A percentile compares a stretch with the other conserved stretches of the same genome.
Evolutionary conservation across 1,140 invertebrate species (phyloP).

Genomic region (Tetraneura akinire): DNA sequence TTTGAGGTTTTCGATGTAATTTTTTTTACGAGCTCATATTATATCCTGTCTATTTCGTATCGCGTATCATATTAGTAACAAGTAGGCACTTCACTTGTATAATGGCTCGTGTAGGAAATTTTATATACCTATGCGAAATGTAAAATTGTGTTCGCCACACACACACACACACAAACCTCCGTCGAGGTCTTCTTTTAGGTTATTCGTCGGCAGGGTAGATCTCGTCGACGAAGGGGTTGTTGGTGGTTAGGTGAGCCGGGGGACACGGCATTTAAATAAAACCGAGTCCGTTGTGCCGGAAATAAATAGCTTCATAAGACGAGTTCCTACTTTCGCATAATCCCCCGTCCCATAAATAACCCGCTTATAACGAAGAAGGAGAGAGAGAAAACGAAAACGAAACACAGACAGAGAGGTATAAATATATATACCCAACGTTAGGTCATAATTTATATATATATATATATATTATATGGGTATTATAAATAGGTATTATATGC

Average conservation of each 20-base stretch:
- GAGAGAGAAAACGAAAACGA: too few relatives aligned
- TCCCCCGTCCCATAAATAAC: conserved; percentile 49
- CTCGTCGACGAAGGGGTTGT: too few relatives aligned
- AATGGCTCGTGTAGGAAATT: background rate
- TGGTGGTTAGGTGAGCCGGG: too few relatives aligned
- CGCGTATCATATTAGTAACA: too few relatives aligned
- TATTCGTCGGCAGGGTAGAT: background rate
- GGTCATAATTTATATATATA: conserved; percentile 16
- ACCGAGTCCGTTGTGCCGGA: conserved; percentile 45
- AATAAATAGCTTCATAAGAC: conserved; percentile 51
- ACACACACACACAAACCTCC: background rate
- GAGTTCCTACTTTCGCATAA: conserved; percentile 44
- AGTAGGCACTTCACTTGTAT: background rate
- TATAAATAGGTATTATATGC: background rate
- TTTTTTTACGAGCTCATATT: too few relatives aligned
- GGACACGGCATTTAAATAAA: conserved; percentile 39
- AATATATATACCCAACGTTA: background rate
- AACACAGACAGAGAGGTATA: conserved; percentile 1
- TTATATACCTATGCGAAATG: background rate
- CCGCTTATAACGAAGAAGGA: conserved; percentile 37
- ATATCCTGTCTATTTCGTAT: too few relatives aligned
- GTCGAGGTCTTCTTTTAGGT: too few relatives aligned
- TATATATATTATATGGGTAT: background rate
- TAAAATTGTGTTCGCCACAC: too few relatives aligned
- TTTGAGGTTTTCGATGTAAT: too few relatives aligned